These are phyloP conservation scores for Anabacerthia variegaticeps DNA, from an alignment of 2,797 vertebrate genomes.

Conservation along the genomic window DNA sequence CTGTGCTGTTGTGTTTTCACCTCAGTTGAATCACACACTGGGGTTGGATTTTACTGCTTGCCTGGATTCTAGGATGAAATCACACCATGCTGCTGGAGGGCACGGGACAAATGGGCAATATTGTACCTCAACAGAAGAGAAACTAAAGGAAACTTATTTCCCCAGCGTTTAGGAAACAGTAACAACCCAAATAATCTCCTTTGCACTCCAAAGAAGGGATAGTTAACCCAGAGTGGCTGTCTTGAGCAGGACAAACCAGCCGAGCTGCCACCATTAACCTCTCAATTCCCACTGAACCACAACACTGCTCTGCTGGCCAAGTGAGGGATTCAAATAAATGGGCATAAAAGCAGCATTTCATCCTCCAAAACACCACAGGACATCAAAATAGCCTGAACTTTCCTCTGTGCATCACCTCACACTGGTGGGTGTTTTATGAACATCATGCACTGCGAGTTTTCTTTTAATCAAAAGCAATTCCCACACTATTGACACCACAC, in stretches of 20 bases:
- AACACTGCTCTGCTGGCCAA: not conserved
- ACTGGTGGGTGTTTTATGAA: not conserved
- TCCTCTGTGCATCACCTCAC: not conserved
- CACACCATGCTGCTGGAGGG: not conserved
- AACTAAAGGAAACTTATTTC: not conserved
- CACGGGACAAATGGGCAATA: not conserved
- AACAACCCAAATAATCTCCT: not conserved
- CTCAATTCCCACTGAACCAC: not conserved
- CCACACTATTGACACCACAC: not conserved
- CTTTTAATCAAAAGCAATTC: not conserved
- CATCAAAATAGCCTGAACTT: not conserved
- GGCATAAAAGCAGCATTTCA: not conserved
- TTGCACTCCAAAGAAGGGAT: not conserved
- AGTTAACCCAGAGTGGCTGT: not conserved
- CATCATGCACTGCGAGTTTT: accelerated
- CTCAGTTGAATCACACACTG: not conserved
- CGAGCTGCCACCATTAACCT: not conserved
- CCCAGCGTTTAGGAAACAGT: not conserved
- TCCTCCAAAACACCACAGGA: not conserved
- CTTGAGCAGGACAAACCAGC: not conserved
- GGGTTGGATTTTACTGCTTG: not conserved
- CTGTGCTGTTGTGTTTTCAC: not conserved
- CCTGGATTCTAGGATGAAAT: not conserved
- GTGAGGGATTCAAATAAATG: not conserved
- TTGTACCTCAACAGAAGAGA: not conserved